Conservation (phyloP, 2,888 invertebrate genomes). For the Physocephala rufipes region DNA sequence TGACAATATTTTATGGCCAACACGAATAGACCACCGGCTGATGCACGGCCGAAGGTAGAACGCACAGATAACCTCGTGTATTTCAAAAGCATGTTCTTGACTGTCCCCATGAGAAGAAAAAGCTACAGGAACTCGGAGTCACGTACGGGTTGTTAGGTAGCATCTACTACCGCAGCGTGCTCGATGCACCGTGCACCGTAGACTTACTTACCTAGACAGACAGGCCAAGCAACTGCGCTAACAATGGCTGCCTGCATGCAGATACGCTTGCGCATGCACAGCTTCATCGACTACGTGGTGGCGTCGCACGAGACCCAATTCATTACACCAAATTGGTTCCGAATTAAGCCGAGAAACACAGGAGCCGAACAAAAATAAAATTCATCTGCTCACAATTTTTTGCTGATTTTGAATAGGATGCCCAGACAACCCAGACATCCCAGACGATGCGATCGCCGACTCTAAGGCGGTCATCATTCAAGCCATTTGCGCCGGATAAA, state of each 20-base stretch:
- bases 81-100: slow-evolving; percentile 8
- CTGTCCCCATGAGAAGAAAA: slow-evolving; percentile 17
- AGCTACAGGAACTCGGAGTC: slow-evolving; percentile 7
- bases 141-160: slow-evolving; percentile 19
- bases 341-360: slow-evolving; percentile 29
- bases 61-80: slow-evolving; percentile 21
- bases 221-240: background rate
- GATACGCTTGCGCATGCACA: background rate
- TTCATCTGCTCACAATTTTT: slow-evolving; percentile 35
- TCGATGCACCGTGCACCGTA: background rate
- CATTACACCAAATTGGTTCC: slow-evolving; percentile 41
- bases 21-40: slow-evolving; percentile 35
- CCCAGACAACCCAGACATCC: too few relatives aligned
- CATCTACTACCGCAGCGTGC: background rate
- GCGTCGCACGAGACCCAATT: slow-evolving; percentile 40
- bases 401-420: slow-evolving; percentile 18
- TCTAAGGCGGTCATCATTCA: slow-evolving; percentile 26
- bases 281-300: slow-evolving; percentile 37
- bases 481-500: slow-evolving; percentile 46
- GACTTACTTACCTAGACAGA: slow-evolving; percentile 6
- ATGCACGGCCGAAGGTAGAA: background rate
- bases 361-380: slow-evolving; percentile 31
- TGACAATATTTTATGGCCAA: slow-evolving; percentile 32
- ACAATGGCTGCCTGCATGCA: slow-evolving; percentile 5
- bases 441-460: background rate